Base-by-base conservation (phyloP, 2,113 vertebrate species). In the Brachionichthys hirsutus region DNA sequence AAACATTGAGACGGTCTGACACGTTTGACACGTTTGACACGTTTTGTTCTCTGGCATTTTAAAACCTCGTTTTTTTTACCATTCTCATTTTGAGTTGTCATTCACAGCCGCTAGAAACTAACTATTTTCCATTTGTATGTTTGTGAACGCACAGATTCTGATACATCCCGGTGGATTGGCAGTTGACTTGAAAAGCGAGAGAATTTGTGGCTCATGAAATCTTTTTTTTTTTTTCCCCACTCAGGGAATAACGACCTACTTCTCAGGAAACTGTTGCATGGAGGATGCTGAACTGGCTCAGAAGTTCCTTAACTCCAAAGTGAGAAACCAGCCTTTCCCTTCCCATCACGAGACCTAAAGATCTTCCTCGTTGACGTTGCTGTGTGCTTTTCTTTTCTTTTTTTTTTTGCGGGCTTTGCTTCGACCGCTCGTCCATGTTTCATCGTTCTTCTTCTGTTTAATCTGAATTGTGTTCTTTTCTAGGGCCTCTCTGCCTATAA, bases 401-500 rank as follows among this genome's bases (percentile, higher is more conserved):
- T 12, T 50, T 9, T 14, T 54, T 54, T 44, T 43, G 18, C 8
- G 16, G 4, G 14, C 5, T 17, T 2, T 44, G 30, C 5, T 48
- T 42, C 20, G 36, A 6, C 15, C 3, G 0, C 16, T 17, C 11
- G 10, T 45, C 12, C 1, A 2, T 13, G 11, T 20, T 9, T 42
- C 16, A n/a, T 61, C 9, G 12, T 8, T 59, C 44, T 47, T 7
- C 43, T 6, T 11, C 0, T 17, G 1, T 3, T 45, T 16, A 36
- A 36, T 43, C 12, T 60, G 22, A 17, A 2, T 14, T 43, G 0
- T 63, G 24, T 73, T 50, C 58, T 20, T 50, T 75, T 78, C 12
- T 43, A 97, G 95, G 94, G 92, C 82, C 87, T 95, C 71, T 94
- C 94, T 55, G 94, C 95, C 34, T 97, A 97, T 82, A 97, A 97